Percentiles rank a stretch among this genome's conserved stretches.
Evolutionary conservation across 2,888 invertebrate species (phyloP).

Genomic region (Dryocosmus kuriphilus): DNA sequence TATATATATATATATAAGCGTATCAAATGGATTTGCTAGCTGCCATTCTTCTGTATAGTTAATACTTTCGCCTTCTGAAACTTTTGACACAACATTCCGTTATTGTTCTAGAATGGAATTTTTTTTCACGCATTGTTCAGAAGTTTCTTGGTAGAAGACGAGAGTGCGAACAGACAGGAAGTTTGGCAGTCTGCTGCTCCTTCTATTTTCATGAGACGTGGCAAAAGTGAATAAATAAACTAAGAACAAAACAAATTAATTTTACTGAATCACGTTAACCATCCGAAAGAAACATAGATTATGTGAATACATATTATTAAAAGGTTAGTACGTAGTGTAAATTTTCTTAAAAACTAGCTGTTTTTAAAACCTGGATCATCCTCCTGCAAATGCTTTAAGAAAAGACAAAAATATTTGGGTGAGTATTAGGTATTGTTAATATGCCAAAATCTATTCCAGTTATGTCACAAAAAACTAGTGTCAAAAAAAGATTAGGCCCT

Average conservation of each 20-base stretch:
- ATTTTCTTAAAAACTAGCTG: conserved; percentile 76
- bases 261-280: conserved; percentile 73
- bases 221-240: conserved; percentile 71
- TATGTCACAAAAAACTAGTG: conserved; percentile 54
- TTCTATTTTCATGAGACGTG: conserved; percentile 67
- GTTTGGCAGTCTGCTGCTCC: conserved; percentile 50
- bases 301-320: conserved; percentile 71
- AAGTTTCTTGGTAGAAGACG: conserved; percentile 23
- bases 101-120: background rate
- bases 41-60: conserved; percentile 35
- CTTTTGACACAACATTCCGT: conserved; percentile 15
- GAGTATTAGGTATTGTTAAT: conserved; percentile 71
- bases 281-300: conserved; percentile 72
- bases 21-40: conserved; percentile 48
- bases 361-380: conserved; percentile 77
- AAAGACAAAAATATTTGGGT: conserved; percentile 75
- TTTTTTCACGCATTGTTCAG: background rate
- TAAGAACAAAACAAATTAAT: conserved; percentile 68
- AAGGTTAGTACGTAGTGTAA: conserved; percentile 65
- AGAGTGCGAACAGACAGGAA: conserved; percentile 18
- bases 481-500: conserved; percentile 61
- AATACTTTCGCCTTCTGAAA: conserved; percentile 10
- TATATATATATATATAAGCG: conserved; percentile 65
- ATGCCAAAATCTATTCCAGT: conserved; percentile 67
- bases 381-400: conserved; percentile 78